A percentile compares a stretch with the other conserved stretches of the same genome.
These are phyloP conservation scores for Eleginops maclovinus DNA, from an alignment of 2,113 vertebrate genomes.

Conservation along the genomic window DNA sequence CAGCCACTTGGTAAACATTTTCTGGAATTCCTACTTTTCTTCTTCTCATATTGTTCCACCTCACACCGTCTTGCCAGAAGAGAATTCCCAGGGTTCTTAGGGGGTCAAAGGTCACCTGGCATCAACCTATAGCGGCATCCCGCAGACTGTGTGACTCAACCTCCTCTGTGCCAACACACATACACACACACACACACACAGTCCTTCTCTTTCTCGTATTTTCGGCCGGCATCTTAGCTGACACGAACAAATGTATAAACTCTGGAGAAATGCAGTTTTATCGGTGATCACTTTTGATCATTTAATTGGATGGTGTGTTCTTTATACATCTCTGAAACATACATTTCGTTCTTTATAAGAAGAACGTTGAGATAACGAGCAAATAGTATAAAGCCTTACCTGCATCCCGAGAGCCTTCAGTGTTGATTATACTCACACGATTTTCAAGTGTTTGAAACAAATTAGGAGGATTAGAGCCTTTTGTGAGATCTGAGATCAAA, in stretches of 20 bases:
- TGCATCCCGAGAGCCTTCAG: background rate
- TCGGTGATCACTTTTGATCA: no score
- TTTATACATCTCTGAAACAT: background rate
- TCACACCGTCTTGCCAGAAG: constrained; percentile 83
- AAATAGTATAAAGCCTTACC: background rate
- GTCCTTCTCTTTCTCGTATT: background rate
- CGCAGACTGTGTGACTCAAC: constrained; percentile 75
- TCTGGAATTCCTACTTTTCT: constrained; percentile 1
- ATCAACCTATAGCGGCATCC: constrained; percentile 84
- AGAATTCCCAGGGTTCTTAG: constrained; percentile 92
- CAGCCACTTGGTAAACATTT: background rate
- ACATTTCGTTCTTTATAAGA: background rate
- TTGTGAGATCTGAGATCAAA: no score
- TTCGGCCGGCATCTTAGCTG: background rate
- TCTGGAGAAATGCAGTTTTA: no score
- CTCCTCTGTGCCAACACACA: background rate
- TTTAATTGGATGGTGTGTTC: background rate
- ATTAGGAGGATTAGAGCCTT: no score
- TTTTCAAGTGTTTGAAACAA: no score
- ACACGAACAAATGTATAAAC: background rate
- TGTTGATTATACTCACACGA: background rate
- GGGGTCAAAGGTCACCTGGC: constrained; percentile 86
- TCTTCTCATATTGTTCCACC: background rate
- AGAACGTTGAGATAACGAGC: no score
- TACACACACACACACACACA: no score